Evolutionary conservation across 2,888 invertebrate genomes (phyloP), one percentile per base, ranked within the genome.

Genomic region (Epirrita christyi): DNA sequence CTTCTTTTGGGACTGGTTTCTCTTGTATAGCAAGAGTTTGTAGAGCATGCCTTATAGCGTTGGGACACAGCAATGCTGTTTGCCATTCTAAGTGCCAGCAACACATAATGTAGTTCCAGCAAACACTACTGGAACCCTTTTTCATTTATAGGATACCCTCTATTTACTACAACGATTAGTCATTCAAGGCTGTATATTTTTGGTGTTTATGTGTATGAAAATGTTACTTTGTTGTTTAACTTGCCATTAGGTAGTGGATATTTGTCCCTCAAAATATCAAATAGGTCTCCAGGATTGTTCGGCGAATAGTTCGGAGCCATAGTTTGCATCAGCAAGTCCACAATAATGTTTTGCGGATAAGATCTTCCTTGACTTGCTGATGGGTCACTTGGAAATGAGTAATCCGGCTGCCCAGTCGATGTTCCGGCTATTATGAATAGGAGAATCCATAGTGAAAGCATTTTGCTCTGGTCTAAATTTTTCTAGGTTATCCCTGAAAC

Each of bases 161-260:
- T n/a, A n/a, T n/a, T n/a, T n/a, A n/a, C n/a, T n/a, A n/a, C n/a
- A n/a, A n/a, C n/a, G n/a, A n/a, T n/a, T n/a, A n/a, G n/a, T n/a
- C n/a, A n/a, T n/a, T n/a, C n/a, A n/a, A n/a, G n/a, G n/a, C n/a
- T n/a, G n/a, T n/a, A n/a, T n/a, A n/a, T n/a, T n/a, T n/a, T n/a
- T n/a, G n/a, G n/a, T n/a, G n/a, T n/a, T n/a, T n/a, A n/a, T 21
- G 21, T 21, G 21, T 21, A 21, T 2, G 21, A n/a, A n/a, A n/a
- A 21, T 21, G 21, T 21, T 3, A 21, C 21, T 21, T 3, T 2
- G 21, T 21, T 21, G 21, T 4, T 3, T 42, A 21, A 52, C 77
- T 70, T 66, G 81, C 83, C 80, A 37, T 72, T 64, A 2, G 83
- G 81, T 45, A 81, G 68, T 29, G 76, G 71, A 47, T 81, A 81